Conservation (phyloP, 2,888 invertebrate genomes). For the Pseudeuparius sepicola region DNA sequence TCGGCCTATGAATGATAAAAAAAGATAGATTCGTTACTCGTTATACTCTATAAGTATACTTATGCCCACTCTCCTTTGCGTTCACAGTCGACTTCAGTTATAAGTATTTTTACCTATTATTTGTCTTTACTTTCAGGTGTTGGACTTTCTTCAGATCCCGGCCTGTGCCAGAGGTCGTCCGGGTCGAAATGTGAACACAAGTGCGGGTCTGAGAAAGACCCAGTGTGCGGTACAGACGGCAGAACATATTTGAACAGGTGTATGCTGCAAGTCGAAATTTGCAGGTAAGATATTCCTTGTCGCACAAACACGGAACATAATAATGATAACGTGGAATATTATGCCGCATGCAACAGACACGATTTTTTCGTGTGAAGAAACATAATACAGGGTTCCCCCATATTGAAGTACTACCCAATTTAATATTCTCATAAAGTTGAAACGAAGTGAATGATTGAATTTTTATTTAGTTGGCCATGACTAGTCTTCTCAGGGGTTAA, state of each 20-base stretch:
- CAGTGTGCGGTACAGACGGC: constrained; percentile 81
- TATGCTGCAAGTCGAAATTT: constrained; percentile 63
- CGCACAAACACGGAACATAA: too few relatives aligned
- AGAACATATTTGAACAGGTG: constrained; percentile 78
- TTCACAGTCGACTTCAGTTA: too few relatives aligned
- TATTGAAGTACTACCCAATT: too few relatives aligned
- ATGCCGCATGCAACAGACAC: constrained; percentile 4
- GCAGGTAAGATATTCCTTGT: constrained; percentile 56
- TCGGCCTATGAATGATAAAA: not conserved
- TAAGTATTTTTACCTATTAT: too few relatives aligned
- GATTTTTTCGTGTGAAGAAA: too few relatives aligned
- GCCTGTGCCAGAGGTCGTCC: constrained; percentile 41
- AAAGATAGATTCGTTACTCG: not conserved
- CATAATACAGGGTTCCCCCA: constrained; percentile 7
- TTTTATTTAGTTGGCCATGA: too few relatives aligned
- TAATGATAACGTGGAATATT: constrained; percentile 14
- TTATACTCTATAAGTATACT: constrained; percentile 1
- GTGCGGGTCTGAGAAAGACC: constrained; percentile 75
- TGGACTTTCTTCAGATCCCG: constrained; percentile 33
- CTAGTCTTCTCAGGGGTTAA: too few relatives aligned
- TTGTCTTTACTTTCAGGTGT: constrained; percentile 28
- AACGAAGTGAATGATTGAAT: too few relatives aligned
- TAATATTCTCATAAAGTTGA: too few relatives aligned
- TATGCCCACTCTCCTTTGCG: too few relatives aligned
- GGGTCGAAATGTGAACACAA: constrained; percentile 50